phyloP scores from a whole-genome alignment of 2,888 invertebrate genomes.

The Ophioninae sp. region DNA sequence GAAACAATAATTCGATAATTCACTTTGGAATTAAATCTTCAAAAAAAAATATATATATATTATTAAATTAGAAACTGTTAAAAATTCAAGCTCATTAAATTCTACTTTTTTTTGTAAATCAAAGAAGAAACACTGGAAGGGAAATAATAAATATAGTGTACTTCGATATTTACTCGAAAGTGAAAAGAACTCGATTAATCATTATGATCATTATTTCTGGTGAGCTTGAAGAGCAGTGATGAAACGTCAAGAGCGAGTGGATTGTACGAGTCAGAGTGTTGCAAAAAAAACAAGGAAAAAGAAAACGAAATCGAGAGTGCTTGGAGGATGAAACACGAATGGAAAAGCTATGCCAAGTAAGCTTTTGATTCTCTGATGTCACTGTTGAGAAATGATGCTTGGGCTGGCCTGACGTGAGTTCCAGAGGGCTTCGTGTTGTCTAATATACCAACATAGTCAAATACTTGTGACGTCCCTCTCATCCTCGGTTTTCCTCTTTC shows the following conservation, averaged over 20 bases:
- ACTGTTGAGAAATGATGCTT: constrained; percentile 28
- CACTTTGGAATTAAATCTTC: too few species aligned
- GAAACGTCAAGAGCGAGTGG: not conserved
- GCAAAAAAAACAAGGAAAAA: not conserved
- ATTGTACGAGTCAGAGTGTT: not conserved
- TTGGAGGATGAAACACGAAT: constrained; percentile 18
- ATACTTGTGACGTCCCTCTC: constrained; percentile 1
- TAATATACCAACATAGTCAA: constrained; percentile 25
- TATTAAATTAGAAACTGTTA: too few species aligned
- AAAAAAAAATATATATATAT: too few species aligned
- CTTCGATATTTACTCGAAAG: not conserved
- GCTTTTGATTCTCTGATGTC: constrained; percentile 27
- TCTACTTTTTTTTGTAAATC: not conserved
- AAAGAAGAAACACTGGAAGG: not conserved
- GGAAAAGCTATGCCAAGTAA: constrained; percentile 34
- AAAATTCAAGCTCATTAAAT: not conserved
- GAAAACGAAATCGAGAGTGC: constrained; percentile 17
- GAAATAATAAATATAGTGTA: not conserved
- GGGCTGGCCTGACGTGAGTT: constrained; percentile 32
- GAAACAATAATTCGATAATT: too few species aligned
- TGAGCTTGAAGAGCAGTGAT: not conserved
- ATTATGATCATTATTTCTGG: not conserved
- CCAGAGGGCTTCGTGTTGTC: constrained; percentile 19
- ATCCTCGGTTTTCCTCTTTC: constrained; percentile 20
- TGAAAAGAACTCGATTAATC: not conserved